Base-by-base conservation (phyloP, 2,113 vertebrate species). In the Dolichotis patagonum region DNA sequence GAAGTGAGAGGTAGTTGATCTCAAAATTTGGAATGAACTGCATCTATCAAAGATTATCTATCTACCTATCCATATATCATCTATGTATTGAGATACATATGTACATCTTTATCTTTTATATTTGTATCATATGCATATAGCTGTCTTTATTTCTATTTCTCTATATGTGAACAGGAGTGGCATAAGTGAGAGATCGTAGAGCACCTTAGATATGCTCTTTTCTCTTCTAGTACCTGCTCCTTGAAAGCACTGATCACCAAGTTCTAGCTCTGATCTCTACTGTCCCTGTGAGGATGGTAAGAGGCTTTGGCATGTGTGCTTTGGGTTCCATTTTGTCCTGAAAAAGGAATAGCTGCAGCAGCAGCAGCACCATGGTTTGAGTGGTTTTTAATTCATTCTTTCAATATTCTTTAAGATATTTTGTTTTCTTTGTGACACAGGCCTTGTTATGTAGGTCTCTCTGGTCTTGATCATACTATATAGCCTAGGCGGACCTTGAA, bases 231-330 rank as follows among this genome's bases (percentile, higher is more conserved):
- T 46, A 38, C 60, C 80, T 81, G 19, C 1, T 52, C 26, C 30
- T 0, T n/a, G 16, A 69, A 11, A 26, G n/a, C 17, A 43, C 49
- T 46, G 30, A 24, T 30, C 43, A 90, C 13, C n/a, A 4, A n/a
- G 7, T 10, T 30, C 5, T n/a, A 38, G 14, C 22, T 26, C 10
- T 26, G 19, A 7, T 67, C 17, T 52, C 11, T 32, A 1, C 26
- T 24, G 16, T 2, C 43, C 32, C 2, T 19, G 24, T 14, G 7
- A 20, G 5, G 5, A 30, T 19, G 10, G n/a, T 11, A 1, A 13
- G 43, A 24, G n/a, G 1, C 24, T n/a, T 60, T 56, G 46, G 24
- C 6, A 52, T 65, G 8, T 1, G 10, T n/a, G 22, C 26, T 12
- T 13, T 7, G 26, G 20, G 30, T 62, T 20, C 46, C 46, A 20